A percentile compares a stretch with the other conserved stretches of the same genome.
phyloP scores from a whole-genome alignment of 2,113 vertebrate genomes.

The Plestiodon gilberti region DNA sequence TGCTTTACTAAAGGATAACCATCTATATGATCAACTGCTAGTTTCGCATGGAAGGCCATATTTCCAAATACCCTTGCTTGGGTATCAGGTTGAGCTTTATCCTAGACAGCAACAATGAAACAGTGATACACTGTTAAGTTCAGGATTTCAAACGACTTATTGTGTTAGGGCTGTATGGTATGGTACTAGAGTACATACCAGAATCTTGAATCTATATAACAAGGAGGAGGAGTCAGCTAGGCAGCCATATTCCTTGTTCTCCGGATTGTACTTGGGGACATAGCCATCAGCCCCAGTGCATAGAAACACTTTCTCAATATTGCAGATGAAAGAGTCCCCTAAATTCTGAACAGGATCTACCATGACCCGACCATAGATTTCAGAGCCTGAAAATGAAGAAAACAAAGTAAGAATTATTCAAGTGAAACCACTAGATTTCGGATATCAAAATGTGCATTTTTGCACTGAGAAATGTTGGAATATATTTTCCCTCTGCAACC shows the following conservation, averaged over 20 bases:
- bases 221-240: slow-evolving; percentile 80
- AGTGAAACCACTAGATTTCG: not conserved
- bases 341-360: slow-evolving; percentile 85
- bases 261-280: slow-evolving; percentile 82
- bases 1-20: slow-evolving; percentile 71
- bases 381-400: slow-evolving; percentile 66
- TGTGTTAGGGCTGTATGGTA: not conserved
- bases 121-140: not conserved
- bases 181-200: slow-evolving; percentile 64
- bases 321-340: slow-evolving; percentile 80
- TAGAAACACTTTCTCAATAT: slow-evolving; percentile 82
- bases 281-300: slow-evolving; percentile 80
- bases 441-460: not conserved
- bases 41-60: slow-evolving; percentile 70
- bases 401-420: not conserved
- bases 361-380: slow-evolving; percentile 77
- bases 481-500: not conserved
- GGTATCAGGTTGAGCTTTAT: slow-evolving; percentile 82
- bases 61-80: slow-evolving; percentile 74
- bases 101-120: slow-evolving; percentile 59
- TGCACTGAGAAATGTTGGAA: not conserved
- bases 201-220: slow-evolving; percentile 80
- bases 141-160: not conserved
- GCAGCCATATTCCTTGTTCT: slow-evolving; percentile 75
- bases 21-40: slow-evolving; percentile 73